Conservation (phyloP, 2,888 invertebrate species). For the Drosophila lacicola region DNA sequence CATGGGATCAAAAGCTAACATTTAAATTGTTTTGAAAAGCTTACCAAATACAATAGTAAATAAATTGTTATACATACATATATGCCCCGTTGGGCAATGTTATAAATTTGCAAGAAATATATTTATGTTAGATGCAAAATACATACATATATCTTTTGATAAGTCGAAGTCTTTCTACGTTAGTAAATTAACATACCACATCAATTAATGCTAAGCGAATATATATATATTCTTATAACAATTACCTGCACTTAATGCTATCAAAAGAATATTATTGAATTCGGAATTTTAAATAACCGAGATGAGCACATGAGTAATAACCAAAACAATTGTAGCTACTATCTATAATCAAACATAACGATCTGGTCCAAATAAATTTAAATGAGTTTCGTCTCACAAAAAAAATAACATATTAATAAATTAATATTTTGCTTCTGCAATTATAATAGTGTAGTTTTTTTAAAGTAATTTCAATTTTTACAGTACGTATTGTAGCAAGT, state of each 20-base stretch:
- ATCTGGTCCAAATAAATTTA: slow-evolving; percentile 40
- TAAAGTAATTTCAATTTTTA: background rate
- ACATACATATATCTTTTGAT: slow-evolving; percentile 37
- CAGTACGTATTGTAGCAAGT: background rate
- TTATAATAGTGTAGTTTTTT: no score
- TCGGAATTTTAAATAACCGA: slow-evolving; percentile 8
- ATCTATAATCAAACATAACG: slow-evolving; percentile 38
- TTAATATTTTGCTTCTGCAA: background rate
- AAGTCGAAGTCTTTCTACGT: slow-evolving; percentile 39
- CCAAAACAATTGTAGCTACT: slow-evolving; percentile 27
- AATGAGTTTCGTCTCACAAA: slow-evolving; percentile 17
- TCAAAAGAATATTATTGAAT: slow-evolving; percentile 12
- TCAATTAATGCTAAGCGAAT: slow-evolving; percentile 20
- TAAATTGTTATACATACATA: slow-evolving; percentile 26
- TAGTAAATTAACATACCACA: slow-evolving; percentile 15
- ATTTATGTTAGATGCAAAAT: slow-evolving; percentile 30
- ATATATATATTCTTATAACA: slow-evolving; percentile 11
- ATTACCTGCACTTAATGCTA: slow-evolving; percentile 11
- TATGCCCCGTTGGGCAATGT: slow-evolving; percentile 37
- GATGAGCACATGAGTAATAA: slow-evolving; percentile 9
- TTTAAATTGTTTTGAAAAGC: slow-evolving; percentile 40
- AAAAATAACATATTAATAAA: slow-evolving; percentile 9
- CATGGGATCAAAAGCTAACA: slow-evolving; percentile 54
- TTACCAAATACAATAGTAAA: slow-evolving; percentile 32
- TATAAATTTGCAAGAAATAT: slow-evolving; percentile 28